Percentiles rank a stretch among this genome's conserved stretches.
These are phyloP conservation scores for Psammodynastes pulverulentus DNA, from an alignment of 2,113 vertebrate genomes.

Conservation along the genomic window DNA sequence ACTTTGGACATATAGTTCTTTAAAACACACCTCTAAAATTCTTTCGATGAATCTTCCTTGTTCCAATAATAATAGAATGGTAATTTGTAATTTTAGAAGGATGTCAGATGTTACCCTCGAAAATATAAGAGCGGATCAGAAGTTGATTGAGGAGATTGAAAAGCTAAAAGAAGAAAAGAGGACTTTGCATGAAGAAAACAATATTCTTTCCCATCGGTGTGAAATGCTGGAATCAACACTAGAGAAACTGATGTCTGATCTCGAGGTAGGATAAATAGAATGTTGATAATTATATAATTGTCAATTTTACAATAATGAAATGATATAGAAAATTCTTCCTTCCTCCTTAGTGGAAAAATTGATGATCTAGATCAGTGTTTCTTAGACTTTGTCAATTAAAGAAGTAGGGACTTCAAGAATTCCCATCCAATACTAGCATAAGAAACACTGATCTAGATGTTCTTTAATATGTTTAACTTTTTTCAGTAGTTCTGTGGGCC, in stretches of 20 bases:
- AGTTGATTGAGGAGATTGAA: conserved; percentile 65
- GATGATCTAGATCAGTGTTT: neutral
- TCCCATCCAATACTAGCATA: neutral
- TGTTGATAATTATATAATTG: rapidly evolving
- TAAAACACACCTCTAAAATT: neutral
- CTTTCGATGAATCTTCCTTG: neutral
- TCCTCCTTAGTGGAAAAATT: neutral
- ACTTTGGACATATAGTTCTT: neutral
- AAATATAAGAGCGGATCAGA: conserved; percentile 61
- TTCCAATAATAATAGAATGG: conserved; percentile 57
- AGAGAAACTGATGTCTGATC: conserved; percentile 54
- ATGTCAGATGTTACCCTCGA: conserved; percentile 39
- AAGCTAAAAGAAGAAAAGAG: conserved; percentile 66
- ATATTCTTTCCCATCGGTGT: conserved; percentile 49
- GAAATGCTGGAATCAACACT: conserved; percentile 61
- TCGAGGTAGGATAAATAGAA: conserved; percentile 60
- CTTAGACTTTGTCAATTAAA: neutral
- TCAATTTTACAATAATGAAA: neutral
- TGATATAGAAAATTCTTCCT: neutral
- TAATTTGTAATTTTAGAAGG: conserved; percentile 42
- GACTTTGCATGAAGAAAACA: conserved; percentile 55
- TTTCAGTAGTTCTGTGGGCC: neutral
- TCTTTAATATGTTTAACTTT: neutral
- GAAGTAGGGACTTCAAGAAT: neutral
- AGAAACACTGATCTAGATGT: neutral